A percentile compares a stretch with the other conserved stretches of the same genome.
Conservation (phyloP, 2,113 vertebrate genomes). For the Orthochromis indermauri region DNA sequence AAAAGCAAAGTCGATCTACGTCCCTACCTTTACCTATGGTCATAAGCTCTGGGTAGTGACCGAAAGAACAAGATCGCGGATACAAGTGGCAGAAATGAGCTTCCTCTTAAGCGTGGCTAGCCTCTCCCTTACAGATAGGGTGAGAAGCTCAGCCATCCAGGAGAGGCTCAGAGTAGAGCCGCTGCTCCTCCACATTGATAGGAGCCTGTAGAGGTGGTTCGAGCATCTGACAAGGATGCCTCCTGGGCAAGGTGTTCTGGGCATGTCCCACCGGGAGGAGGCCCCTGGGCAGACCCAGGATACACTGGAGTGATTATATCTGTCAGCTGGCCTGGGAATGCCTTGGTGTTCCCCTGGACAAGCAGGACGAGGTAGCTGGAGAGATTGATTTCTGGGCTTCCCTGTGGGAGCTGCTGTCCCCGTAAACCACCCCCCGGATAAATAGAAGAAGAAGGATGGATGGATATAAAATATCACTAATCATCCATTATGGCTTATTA, state of each 20-base stretch:
- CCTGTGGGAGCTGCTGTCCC: not conserved
- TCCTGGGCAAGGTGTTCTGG: not conserved
- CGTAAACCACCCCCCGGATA: not conserved
- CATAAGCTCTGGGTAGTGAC: too few species aligned
- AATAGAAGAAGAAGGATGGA: not conserved
- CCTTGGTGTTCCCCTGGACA: not conserved
- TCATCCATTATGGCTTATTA: not conserved
- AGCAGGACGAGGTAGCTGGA: not conserved
- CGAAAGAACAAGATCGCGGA: too few species aligned
- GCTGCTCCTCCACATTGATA: not conserved
- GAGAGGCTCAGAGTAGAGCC: not conserved
- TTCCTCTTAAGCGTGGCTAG: not conserved
- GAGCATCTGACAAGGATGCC: not conserved
- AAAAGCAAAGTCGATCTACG: too few species aligned
- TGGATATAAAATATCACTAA: not conserved
- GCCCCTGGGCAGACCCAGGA: not conserved
- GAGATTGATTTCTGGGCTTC: not conserved
- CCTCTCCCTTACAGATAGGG: not conserved
- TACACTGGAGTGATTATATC: not conserved
- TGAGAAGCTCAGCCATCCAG: not conserved
- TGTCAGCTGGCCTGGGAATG: not conserved
- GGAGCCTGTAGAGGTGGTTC: not conserved
- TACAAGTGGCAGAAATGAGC: too few species aligned
- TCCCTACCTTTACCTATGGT: too few species aligned
- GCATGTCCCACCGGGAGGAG: not conserved